Evolutionary conservation across 1,140 invertebrate genomes (phyloP).

Genomic region (Melipona quadrifasciata): DNA sequence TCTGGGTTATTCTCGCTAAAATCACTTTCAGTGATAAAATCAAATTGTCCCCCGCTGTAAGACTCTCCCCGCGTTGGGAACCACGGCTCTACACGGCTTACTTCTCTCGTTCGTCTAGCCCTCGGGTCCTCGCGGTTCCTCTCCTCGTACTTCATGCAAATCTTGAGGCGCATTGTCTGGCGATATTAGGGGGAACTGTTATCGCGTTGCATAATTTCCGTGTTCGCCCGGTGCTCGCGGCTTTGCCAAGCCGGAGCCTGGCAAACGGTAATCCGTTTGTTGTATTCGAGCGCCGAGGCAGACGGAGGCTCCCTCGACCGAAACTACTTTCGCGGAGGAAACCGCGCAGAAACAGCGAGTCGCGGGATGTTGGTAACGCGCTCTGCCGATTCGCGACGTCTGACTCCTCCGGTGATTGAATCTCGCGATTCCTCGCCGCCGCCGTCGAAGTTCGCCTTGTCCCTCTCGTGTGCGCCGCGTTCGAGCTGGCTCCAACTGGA

Average conservation of each 20-base stretch:
- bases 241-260: slow-evolving; percentile 39
- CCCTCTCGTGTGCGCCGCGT: not conserved
- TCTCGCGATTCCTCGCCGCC: not conserved
- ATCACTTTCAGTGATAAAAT: no score
- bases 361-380: not conserved
- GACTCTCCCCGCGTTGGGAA: no score
- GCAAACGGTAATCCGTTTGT: slow-evolving; percentile 45
- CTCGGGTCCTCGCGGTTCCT: not conserved
- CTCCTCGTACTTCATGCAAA: slow-evolving; percentile 59
- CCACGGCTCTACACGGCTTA: no score
- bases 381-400: no score
- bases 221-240: slow-evolving; percentile 51
- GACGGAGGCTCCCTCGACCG: slow-evolving; percentile 21
- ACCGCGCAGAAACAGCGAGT: not conserved
- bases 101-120: not conserved
- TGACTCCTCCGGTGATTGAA: not conserved
- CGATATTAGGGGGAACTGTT: slow-evolving; percentile 66
- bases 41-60: no score
- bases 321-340: not conserved
- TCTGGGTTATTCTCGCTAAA: no score
- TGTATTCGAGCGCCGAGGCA: slow-evolving; percentile 52
- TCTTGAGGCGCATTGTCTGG: slow-evolving; percentile 67
- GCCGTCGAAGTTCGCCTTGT: not conserved
- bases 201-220: slow-evolving; percentile 68
- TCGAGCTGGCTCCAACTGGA: not conserved